phyloP scores from a whole-genome alignment of 2,888 invertebrate species.

The Ophioninae sp. region DNA sequence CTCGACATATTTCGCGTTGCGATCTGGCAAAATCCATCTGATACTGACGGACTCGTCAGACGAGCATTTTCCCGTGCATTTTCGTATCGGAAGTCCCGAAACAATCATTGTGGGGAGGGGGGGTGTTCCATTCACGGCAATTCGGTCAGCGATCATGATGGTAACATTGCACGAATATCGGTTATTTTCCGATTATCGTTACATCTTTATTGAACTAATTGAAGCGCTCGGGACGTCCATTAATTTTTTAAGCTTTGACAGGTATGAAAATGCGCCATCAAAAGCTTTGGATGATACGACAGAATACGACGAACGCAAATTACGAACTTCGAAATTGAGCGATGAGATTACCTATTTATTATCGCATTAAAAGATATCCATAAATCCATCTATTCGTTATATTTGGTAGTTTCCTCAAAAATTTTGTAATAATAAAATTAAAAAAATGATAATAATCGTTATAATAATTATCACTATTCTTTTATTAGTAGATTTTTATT shows the following conservation, averaged over 20 bases:
- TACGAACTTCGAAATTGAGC: too few relatives aligned
- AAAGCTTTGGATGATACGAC: too few relatives aligned
- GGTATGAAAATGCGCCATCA: too few relatives aligned
- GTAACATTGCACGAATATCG: neutral
- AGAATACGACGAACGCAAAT: neutral
- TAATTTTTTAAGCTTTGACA: neutral
- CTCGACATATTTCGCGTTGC: slow-evolving; percentile 20
- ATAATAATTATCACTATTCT: too few relatives aligned
- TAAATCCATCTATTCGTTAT: too few relatives aligned
- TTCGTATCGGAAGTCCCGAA: neutral
- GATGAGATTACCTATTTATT: too few relatives aligned
- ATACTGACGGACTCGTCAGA: slow-evolving; percentile 12
- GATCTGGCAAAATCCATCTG: slow-evolving; percentile 25
- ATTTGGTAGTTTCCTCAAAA: too few relatives aligned
- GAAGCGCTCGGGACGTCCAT: neutral
- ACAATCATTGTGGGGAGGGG: neutral
- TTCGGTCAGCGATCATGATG: neutral
- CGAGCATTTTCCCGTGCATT: slow-evolving; percentile 8
- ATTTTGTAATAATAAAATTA: too few relatives aligned
- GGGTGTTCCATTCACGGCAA: neutral
- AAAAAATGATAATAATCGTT: too few relatives aligned
- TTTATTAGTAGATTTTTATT: too few relatives aligned
- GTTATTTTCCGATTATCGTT: neutral
- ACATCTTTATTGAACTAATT: neutral
- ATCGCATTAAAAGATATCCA: too few relatives aligned